Evolutionary conservation across 1,140 invertebrate genomes (phyloP).

Genomic region (Palaemon carinicauda): DNA sequence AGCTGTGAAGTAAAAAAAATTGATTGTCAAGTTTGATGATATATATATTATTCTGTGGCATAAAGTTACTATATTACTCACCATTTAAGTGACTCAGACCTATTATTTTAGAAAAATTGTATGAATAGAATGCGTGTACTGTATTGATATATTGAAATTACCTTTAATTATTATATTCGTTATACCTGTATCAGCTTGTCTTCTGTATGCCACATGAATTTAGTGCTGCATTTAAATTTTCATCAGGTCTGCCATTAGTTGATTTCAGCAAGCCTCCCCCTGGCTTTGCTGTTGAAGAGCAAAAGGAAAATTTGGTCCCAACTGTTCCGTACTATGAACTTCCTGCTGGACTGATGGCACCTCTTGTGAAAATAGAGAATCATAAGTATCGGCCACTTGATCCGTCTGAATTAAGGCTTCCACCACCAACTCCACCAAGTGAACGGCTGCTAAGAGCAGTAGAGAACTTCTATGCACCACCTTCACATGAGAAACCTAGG

Average conservation of each 20-base stretch:
- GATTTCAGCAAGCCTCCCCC: slow-evolving; percentile 87
- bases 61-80: too few relatives aligned
- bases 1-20: too few relatives aligned
- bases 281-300: slow-evolving; percentile 69
- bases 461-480: slow-evolving; percentile 93
- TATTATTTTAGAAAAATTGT: too few relatives aligned
- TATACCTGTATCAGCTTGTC: too few relatives aligned
- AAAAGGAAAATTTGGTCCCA: slow-evolving; percentile 76
- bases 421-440: slow-evolving; percentile 90
- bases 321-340: slow-evolving; percentile 95
- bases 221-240: background rate
- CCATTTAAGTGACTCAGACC: too few relatives aligned
- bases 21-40: too few relatives aligned
- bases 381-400: slow-evolving; percentile 88
- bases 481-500: slow-evolving; percentile 90
- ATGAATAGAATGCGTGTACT: background rate
- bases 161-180: too few relatives aligned
- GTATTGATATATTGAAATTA: background rate
- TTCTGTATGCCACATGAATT: background rate
- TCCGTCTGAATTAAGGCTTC: slow-evolving; percentile 87
- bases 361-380: slow-evolving; percentile 77
- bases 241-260: slow-evolving; percentile 68
- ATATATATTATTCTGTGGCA: too few relatives aligned
- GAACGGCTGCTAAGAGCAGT: slow-evolving; percentile 90
- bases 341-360: slow-evolving; percentile 73